Base-by-base conservation (phyloP, 2,888 invertebrate species). In the Argyra leucocephala region DNA sequence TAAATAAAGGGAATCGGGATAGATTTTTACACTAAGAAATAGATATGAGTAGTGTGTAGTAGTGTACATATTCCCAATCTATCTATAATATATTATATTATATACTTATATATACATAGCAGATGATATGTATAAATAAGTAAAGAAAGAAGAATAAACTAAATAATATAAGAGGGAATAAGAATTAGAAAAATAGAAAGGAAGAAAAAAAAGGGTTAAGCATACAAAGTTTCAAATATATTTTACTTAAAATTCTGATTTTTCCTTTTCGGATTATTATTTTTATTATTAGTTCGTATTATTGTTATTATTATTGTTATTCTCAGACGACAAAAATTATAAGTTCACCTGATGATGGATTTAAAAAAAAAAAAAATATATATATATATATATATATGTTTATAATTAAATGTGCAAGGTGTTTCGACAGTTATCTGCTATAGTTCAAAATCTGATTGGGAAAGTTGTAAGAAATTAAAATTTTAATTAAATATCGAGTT, bases 161-260 rank as follows among this genome's bases (percentile, higher is more conserved):
- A 2, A 18, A 18, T 18, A 48, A 48, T 12, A 18, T 12, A 48
- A 48, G 48, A 48, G 48, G 18, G 9, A 15, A 48, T 15, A n/a
- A n/a, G 18, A 48, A 48, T 15, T n/a, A 48, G 2, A 48, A 37
- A 37, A 48, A 31, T 10, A 31, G 10, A 31, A 12, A 10, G 15
- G 18, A 48, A 48, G 3, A n/a, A 37, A 18, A 48, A 48, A 48
- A 48, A 48, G 48, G 48, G 48, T 48, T 48, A 48, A 48, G 18
- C 48, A 48, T 48, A 48, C 48, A 48, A 48, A 48, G 18, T 48
- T 48, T 48, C 48, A 48, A 48, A 48, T 48, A 48, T 48, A 48
- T 48, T 48, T 48, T 48, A 48, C 48, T 48, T 48, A 48, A 48
- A 48, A 48, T 18, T 48, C 15, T 48, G 48, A 48, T 48, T 48